A percentile compares a stretch with the other conserved stretches of the same genome.
Conservation (phyloP, 2,888 invertebrate genomes). For the Sinohyriopsis cumingii region DNA sequence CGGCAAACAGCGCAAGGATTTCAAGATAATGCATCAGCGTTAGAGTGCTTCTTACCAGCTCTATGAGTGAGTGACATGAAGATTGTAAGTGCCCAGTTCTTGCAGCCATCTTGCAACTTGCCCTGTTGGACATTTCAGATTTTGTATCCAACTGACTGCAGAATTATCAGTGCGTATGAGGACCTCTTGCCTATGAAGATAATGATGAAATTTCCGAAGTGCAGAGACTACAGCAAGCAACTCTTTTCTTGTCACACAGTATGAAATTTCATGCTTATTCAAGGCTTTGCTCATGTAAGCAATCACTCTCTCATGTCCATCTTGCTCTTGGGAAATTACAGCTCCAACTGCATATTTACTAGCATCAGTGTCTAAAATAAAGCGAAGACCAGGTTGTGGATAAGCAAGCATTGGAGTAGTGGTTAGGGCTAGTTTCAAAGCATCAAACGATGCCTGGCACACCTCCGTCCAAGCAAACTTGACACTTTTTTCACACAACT, state of each 20-base stretch:
- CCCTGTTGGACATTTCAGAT: constrained; percentile 16
- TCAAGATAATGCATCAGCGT: constrained; percentile 26
- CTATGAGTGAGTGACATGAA: constrained; percentile 16
- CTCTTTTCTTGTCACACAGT: constrained; percentile 16
- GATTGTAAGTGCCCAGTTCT: constrained; percentile 16
- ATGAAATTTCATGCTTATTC: constrained; percentile 13
- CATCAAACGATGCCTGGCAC: too few relatives aligned
- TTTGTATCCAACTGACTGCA: too few relatives aligned
- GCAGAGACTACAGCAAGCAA: constrained; percentile 16
- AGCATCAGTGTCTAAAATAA: constrained; percentile 20
- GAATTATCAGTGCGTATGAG: constrained; percentile 25
- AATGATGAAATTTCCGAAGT: constrained; percentile 14
- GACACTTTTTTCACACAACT: too few relatives aligned
- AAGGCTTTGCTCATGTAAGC: constrained; percentile 21
- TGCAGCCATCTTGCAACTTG: constrained; percentile 24
- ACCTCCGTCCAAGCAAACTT: too few relatives aligned
- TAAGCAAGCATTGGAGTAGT: constrained; percentile 3
- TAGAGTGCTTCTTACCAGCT: constrained; percentile 15
- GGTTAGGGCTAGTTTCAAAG: too few relatives aligned
- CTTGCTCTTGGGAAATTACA: constrained; percentile 13
- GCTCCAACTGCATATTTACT: constrained; percentile 13
- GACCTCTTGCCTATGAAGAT: constrained; percentile 25
- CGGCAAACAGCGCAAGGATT: too few relatives aligned
- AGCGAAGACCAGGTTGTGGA: neutral
- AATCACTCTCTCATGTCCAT: constrained; percentile 14